Evolutionary conservation across 2,888 invertebrate genomes (phyloP).

Genomic region (Aspidiotus rigidus): DNA sequence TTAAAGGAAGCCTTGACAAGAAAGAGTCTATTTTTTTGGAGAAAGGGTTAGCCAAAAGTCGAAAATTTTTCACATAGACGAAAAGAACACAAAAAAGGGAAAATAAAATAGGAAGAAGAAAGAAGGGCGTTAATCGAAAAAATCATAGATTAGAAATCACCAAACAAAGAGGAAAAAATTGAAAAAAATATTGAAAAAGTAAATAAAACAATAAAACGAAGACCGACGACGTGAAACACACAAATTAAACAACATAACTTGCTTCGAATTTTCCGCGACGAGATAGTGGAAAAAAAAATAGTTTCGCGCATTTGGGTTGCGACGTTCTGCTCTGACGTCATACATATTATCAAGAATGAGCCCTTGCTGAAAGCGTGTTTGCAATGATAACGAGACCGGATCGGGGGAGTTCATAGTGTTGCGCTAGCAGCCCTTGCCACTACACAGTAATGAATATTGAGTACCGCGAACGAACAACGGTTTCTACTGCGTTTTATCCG

Average conservation of each 20-base stretch:
- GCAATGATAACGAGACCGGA: no score
- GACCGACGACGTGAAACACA: constrained; percentile 3
- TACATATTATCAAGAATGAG: constrained; percentile 5
- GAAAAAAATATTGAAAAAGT: no score
- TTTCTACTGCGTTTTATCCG: no score
- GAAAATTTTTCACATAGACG: not conserved
- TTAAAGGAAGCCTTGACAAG: no score
- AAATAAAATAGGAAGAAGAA: no score
- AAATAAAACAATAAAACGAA: no score
- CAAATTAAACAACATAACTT: constrained; percentile 14
- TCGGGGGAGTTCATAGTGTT: no score
- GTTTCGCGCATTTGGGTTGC: constrained; percentile 29
- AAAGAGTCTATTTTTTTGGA: no score
- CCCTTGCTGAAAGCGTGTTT: not conserved
- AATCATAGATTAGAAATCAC: not conserved
- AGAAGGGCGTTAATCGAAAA: not conserved
- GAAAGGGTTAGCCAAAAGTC: not conserved
- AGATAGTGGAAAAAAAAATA: constrained; percentile 21
- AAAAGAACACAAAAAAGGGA: not conserved
- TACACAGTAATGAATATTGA: no score
- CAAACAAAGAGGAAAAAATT: not conserved
- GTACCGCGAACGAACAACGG: no score
- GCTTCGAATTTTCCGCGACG: constrained; percentile 9
- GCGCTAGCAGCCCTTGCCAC: no score
- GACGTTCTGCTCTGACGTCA: constrained; percentile 25